Evolutionary conservation across 2,797 vertebrate species (phyloP).

Genomic region (Falco naumanni): DNA sequence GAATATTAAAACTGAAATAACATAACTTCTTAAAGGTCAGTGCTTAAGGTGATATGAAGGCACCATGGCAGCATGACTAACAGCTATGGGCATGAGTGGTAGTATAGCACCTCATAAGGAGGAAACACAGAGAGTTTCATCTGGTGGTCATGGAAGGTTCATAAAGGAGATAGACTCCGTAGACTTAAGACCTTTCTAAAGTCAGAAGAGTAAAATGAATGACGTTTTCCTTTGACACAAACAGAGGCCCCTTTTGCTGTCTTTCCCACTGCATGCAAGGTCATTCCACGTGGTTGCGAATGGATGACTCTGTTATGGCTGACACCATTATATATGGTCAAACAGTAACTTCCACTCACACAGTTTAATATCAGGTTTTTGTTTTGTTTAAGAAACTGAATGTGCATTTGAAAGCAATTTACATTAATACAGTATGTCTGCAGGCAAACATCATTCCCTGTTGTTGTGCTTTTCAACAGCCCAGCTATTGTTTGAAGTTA

Average conservation of each 20-base stretch:
- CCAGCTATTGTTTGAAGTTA: constrained; percentile 27
- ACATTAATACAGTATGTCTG: constrained; percentile 15
- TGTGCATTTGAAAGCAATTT: constrained; percentile 35
- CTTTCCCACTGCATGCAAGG: neutral
- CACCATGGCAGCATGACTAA: neutral
- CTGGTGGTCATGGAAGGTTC: neutral
- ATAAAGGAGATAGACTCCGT: neutral
- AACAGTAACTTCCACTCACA: neutral
- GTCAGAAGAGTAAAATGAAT: neutral
- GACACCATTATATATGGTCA: neutral
- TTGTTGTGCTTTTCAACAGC: neutral
- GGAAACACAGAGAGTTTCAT: neutral
- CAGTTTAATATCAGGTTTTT: neutral
- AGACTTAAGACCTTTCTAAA: neutral
- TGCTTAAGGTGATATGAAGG: neutral
- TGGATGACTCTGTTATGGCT: neutral
- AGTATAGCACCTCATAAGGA: neutral
- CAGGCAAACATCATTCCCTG: constrained; percentile 11
- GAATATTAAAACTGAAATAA: constrained; percentile 31
- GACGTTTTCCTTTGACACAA: neutral
- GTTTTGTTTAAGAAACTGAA: constrained; percentile 9
- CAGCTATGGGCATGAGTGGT: neutral
- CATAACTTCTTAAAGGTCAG: constrained; percentile 41
- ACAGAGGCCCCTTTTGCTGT: neutral
- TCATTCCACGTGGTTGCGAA: neutral